These are phyloP conservation scores for Epinotia demarniana DNA, from an alignment of 2,888 invertebrate species.

Conservation along the genomic window DNA sequence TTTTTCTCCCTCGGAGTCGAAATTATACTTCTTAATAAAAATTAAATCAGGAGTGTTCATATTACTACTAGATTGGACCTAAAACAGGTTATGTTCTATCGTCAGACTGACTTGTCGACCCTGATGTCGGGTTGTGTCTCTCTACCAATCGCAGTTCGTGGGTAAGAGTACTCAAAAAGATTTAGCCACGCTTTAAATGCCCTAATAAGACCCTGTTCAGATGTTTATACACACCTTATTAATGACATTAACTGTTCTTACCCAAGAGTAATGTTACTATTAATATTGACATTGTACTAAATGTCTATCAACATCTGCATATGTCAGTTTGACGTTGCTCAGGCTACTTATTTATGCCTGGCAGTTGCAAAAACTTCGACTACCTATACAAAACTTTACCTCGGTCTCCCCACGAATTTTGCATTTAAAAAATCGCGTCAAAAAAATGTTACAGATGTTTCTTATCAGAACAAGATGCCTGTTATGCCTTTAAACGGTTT, in stretches of 20 bases:
- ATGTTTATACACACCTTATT: too few species aligned
- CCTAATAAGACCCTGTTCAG: too few species aligned
- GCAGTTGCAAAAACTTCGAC: too few species aligned
- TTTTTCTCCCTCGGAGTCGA: background rate
- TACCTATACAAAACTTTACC: background rate
- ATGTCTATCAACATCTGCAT: background rate
- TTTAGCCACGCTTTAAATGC: background rate
- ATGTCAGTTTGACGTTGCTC: background rate
- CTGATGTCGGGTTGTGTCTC: background rate
- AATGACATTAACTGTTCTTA: background rate
- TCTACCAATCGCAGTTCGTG: background rate
- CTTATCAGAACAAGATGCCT: too few species aligned
- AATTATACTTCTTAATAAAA: too few species aligned
- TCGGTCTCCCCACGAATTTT: background rate
- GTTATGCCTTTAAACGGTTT: too few species aligned
- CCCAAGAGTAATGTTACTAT: background rate
- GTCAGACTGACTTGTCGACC: background rate
- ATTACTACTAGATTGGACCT: background rate
- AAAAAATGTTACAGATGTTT: too few species aligned
- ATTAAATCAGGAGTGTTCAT: too few species aligned
- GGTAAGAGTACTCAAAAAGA: too few species aligned
- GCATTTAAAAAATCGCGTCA: too few species aligned
- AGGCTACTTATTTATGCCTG: too few species aligned
- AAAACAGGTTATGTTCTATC: background rate
- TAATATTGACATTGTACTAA: too few species aligned